Evolutionary conservation across 2,888 invertebrate genomes (phyloP).

Genomic region (Chrysotoxum bicinctum): DNA sequence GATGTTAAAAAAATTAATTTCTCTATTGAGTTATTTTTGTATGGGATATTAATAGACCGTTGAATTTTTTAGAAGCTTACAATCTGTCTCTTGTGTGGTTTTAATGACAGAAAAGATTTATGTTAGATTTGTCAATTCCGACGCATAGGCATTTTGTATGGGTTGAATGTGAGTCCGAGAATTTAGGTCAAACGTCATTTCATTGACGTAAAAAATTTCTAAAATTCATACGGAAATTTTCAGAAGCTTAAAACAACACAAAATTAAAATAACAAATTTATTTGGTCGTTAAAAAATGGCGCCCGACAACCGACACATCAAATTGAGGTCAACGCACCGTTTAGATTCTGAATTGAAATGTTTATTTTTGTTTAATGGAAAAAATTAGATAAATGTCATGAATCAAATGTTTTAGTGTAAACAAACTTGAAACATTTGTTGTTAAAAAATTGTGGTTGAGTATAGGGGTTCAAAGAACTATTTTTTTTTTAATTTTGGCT

Average conservation of each 20-base stretch:
- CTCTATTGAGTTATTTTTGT: background rate
- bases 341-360: background rate
- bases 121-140: background rate
- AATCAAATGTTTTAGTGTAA: background rate
- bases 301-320: background rate
- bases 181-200: conserved; percentile 10
- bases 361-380: conserved; percentile 4
- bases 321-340: conserved; percentile 14
- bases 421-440: background rate
- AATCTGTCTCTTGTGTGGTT: background rate
- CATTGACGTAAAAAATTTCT: background rate
- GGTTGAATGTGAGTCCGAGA: background rate
- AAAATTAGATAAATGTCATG: conserved; percentile 9
- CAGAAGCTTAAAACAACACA: conserved; percentile 18
- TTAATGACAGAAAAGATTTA: background rate
- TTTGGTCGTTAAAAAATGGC: conserved; percentile 9
- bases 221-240: background rate
- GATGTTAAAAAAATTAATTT: background rate
- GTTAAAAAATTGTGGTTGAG: background rate
- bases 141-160: background rate
- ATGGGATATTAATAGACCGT: background rate
- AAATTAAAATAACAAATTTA: conserved; percentile 2
- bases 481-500: background rate
- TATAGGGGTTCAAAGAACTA: conserved; percentile 1
- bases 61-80: background rate